Base-by-base conservation (phyloP, 2,888 invertebrate genomes). In the Cremastinae sp. region DNA sequence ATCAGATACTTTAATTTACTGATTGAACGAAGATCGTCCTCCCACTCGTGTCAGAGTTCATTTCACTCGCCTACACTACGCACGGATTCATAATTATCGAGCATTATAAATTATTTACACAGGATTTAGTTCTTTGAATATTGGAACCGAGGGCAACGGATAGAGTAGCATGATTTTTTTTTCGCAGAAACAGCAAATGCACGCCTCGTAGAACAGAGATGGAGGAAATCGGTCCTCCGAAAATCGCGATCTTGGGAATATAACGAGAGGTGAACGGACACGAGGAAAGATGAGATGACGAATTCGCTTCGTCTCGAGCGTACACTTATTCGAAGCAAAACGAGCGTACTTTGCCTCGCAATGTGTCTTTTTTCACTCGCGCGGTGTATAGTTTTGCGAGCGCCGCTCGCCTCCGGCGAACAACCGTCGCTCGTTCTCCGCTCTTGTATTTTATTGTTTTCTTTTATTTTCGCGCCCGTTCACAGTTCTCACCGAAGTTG, bases 341-440 rank as follows among this genome's bases (percentile, higher is more conserved):
- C n/a, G n/a, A n/a, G n/a, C n/a, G n/a, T n/a, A n/a, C n/a, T n/a
- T n/a, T n/a, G n/a, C n/a, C 5, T 28, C 28, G 28, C 28, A 28
- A 53, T 20, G 58, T 59, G 56, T 71, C 22, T 34, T 62, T 65
- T 61, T 36, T 45, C 64, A 59, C 71, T 65, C 69, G 54, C 54
- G 22, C n/a, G 12, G 10, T 4, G 18, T 7, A 0, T 20, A 36
- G 47, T 5, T 56, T 41, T 41, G 61, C 66, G 66, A 49, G 72
- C 66, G 51, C 28, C 5, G 28, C 28, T 28, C 28, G 28, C 65
- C 65, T 58, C 72, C 51, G 49, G 58, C 49, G 18, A 64, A 64
- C 7, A 28, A 28, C 34, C 38, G 22, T 14, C 41, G 14, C 9
- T 18, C n/a, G 18, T 16, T 18, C 49, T 56, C 45, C 58, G 59